Conservation (phyloP, 37 sponge, comb jelly and placozoan genomes). For the Cliona cf. orientalis region DNA sequence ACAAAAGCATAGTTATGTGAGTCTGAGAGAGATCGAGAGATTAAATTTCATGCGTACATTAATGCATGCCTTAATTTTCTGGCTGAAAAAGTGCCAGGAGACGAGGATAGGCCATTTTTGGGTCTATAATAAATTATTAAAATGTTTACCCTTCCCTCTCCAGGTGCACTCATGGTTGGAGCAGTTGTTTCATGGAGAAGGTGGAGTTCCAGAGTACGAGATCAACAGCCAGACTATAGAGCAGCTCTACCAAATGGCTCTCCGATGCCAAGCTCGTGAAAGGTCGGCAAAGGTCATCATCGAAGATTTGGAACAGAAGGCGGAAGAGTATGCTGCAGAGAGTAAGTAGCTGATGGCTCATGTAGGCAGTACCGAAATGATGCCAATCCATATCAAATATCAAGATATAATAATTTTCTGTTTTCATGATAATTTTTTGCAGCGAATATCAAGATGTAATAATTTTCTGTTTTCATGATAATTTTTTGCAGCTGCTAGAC, state of each 20-base stretch:
- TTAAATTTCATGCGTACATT: no score
- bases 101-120: no score
- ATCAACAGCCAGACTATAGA: slow-evolving; percentile 54
- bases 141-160: background rate
- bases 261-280: slow-evolving; percentile 4
- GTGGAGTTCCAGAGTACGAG: slow-evolving; percentile 66
- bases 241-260: slow-evolving; percentile 36
- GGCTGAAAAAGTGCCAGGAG: no score
- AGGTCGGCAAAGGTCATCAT: background rate
- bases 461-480: background rate
- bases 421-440: background rate
- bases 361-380: no score
- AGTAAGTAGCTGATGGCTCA: slow-evolving; percentile 36
- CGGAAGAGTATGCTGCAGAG: slow-evolving; percentile 64
- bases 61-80: no score
- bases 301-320: slow-evolving; percentile 46
- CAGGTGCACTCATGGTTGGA: slow-evolving; percentile 79
- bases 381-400: no score
- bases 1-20: background rate
- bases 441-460: background rate
- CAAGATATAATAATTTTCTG: no score
- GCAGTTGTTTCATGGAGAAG: slow-evolving; percentile 40
- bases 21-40: no score
- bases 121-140: background rate
- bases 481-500: slow-evolving; percentile 34